phyloP scores from a whole-genome alignment of 2,797 vertebrate species.

The Chaetodon trifasciatus region DNA sequence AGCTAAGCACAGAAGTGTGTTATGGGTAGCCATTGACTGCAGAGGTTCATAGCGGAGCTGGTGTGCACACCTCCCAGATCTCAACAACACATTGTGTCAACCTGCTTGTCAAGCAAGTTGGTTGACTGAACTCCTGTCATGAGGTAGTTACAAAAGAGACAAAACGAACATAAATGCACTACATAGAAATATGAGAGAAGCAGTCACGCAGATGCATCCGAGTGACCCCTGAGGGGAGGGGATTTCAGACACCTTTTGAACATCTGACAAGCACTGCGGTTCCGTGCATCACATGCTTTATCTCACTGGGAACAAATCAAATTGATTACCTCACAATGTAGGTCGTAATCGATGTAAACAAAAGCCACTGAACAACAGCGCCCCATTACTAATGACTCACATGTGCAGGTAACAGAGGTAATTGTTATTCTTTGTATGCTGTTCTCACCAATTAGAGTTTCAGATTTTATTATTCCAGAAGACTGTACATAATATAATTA shows the following conservation, averaged over 20 bases:
- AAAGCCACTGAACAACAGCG: slow-evolving; percentile 1
- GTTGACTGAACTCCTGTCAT: background rate
- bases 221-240: background rate
- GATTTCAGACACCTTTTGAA: background rate
- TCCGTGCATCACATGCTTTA: no score
- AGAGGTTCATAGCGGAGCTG: no score
- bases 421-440: slow-evolving; percentile 45
- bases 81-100: background rate
- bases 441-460: slow-evolving; percentile 46
- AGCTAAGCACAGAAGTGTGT: accelerated
- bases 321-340: background rate
- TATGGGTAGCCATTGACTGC: background rate
- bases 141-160: background rate
- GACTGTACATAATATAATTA: slow-evolving; percentile 64
- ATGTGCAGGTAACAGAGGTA: slow-evolving; percentile 31
- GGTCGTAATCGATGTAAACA: slow-evolving; percentile 12
- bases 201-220: background rate
- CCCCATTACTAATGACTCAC: slow-evolving; percentile 30
- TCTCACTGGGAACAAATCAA: slow-evolving; percentile 14
- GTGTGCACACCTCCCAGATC: no score
- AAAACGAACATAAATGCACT: background rate
- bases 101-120: background rate
- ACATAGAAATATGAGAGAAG: background rate
- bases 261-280: background rate
- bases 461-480: slow-evolving; percentile 62